A percentile compares a stretch with the other conserved stretches of the same genome.
Evolutionary conservation across 1,140 invertebrate species (phyloP).

Genomic region (Saccostrea echinata): DNA sequence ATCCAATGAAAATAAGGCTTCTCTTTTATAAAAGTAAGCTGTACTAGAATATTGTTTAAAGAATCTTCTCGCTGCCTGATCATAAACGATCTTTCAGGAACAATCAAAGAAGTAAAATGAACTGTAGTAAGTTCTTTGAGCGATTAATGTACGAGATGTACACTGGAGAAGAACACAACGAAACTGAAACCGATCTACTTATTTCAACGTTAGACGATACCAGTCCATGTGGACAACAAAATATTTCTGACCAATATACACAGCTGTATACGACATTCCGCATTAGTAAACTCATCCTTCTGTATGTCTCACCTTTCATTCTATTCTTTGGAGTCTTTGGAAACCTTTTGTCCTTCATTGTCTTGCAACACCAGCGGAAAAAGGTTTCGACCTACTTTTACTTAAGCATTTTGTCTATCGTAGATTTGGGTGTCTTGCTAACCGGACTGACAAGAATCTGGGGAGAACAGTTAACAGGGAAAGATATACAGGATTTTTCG

Average conservation of each 20-base stretch:
- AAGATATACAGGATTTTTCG: slow-evolving; percentile 62
- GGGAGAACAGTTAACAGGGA: slow-evolving; percentile 66
- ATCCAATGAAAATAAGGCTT: too few species aligned
- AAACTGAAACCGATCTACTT: background rate
- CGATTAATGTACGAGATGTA: background rate
- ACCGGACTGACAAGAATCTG: slow-evolving; percentile 73
- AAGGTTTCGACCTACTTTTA: slow-evolving; percentile 74
- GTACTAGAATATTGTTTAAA: too few species aligned
- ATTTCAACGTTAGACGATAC: background rate
- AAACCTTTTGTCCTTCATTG: slow-evolving; percentile 73
- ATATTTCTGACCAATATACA: background rate
- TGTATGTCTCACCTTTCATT: slow-evolving; percentile 70
- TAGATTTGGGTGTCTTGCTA: slow-evolving; percentile 73
- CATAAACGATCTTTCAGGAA: too few species aligned
- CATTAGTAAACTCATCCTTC: slow-evolving; percentile 65
- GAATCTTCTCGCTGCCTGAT: too few species aligned
- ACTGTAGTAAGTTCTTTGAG: background rate
- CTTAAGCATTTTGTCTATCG: slow-evolving; percentile 69
- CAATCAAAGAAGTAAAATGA: background rate
- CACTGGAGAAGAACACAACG: background rate
- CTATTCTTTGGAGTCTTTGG: slow-evolving; percentile 74
- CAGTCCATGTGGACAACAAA: background rate
- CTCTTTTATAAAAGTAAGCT: too few species aligned
- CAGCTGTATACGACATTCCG: slow-evolving; percentile 51
- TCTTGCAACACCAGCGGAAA: slow-evolving; percentile 62